Evolutionary conservation across 1,140 invertebrate genomes (phyloP), one percentile per base, ranked within the genome.

Genomic region (Drosophila fuyamai): DNA sequence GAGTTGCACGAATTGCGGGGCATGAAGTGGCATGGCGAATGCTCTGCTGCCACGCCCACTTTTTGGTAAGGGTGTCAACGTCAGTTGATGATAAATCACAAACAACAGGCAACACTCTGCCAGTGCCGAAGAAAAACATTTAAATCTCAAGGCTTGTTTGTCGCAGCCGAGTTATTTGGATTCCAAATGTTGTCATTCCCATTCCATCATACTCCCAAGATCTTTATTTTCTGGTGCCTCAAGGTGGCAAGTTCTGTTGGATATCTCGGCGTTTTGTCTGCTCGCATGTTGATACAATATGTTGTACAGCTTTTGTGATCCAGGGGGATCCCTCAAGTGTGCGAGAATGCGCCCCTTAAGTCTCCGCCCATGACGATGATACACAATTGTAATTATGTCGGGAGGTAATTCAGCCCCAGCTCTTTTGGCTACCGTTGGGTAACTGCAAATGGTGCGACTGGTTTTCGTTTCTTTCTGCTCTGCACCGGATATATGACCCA

Each of bases 361-460:
- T 14, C 12, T 46, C 32, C 47, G 8, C 38, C 63, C 47, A 23
- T 53, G 50, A 16, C 27, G 43, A 18, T 38, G 29, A 18, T 62
- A 59, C 48, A 68, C 59, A 67, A 75, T 79, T 55, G 73, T 82
- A 76, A 81, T 61, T 57, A 66, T 59, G 51, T 76, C 60, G 29
- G 38, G 27, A 35, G 55, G 54, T 43, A 62, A 62, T 32, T 12
- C 48, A 23, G 7, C 53, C 53, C 55, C 48, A 46, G 12, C 44
- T 40, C 14, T 32, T 56, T 41, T 36, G 18, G 80, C 80, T 84
- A 83, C 80, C 76, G 80, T 83, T 84, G 76, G 62, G 81, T 81
- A 84, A 70, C 50, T 79, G 81, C 80, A 83, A 82, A 82, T 79
- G 83, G 59, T 62, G 80, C 67, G 76, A 76, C 81, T 84, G 81